Evolutionary conservation across 2,113 vertebrate species (phyloP), one percentile per base, ranked within the genome.

Genomic region (Passerina amoena): DNA sequence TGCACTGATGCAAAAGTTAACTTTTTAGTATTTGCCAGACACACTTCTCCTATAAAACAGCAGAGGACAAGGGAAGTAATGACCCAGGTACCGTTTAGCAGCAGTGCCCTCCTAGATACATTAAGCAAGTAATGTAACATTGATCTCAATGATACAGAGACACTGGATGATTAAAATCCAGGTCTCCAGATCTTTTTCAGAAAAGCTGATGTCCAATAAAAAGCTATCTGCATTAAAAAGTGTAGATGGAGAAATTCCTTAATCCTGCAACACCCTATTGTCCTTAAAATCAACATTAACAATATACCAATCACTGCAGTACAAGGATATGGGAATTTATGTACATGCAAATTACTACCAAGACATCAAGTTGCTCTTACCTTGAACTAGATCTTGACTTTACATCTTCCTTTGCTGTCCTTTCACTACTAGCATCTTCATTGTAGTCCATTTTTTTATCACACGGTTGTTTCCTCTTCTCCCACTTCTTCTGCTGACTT

Each of bases 301-400:
- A 2, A 65, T 24, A 25, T 5, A 45, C 3, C 17, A 17, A 12
- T 24, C 45, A 53, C 24, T 59, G 9, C 48, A 69, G 31, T n/a
- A 72, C 14, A 73, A 71, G 14, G 40, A 40, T 28, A 51, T 2
- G 64, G 69, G 23, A 51, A 86, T 57, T 79, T n/a, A 48, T 37
- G 76, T 23, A 33, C 14, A 23, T n/a, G 42, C 21, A 81, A 69
- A n/a, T 53, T 57, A 17, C 38, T 27, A 69, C 30, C 44, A 79
- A 84, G 77, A 86, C 14, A 54, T 27, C 22, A 76, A 33, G 9
- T 2, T 25, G 45, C 51, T 53, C 97, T 98, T 98, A 98, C 98
- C 98, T 98, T 63, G 98, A 95, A 78, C 91, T 97, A 19, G 81
- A 82, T 94, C 95, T 97, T 81, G 91, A 94, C 77, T 94, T 98